Percentiles rank a stretch among this genome's conserved stretches.
Conservation (phyloP, 2,113 vertebrate species). For the Bathybates hornii region DNA sequence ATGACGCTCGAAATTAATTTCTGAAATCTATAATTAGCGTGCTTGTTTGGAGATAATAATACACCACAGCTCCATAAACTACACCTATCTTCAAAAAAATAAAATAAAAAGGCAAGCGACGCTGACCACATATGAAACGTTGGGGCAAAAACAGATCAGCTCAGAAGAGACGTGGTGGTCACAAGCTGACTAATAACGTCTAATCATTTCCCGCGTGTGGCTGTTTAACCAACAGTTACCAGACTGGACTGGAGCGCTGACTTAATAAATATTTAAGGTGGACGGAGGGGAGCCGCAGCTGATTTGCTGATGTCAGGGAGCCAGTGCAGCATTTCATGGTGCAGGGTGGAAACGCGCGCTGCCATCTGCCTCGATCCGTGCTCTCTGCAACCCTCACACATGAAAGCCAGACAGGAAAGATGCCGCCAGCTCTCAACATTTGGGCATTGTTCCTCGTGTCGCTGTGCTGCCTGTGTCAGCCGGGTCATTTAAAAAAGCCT, state of each 20-base stretch:
- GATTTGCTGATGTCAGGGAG: slow-evolving; percentile 87
- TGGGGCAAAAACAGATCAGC: background rate
- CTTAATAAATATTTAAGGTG: slow-evolving; percentile 75
- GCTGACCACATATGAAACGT: background rate
- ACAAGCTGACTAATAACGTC: background rate
- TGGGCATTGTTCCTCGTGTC: slow-evolving; percentile 48
- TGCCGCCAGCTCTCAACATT: slow-evolving; percentile 60
- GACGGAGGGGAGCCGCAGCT: slow-evolving; percentile 67
- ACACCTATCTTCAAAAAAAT: background rate
- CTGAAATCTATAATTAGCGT: background rate
- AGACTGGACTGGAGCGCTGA: background rate
- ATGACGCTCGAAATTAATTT: background rate
- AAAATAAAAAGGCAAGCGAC: background rate
- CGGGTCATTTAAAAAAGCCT: slow-evolving; percentile 65
- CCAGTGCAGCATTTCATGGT: slow-evolving; percentile 76
- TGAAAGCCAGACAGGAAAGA: slow-evolving; percentile 67
- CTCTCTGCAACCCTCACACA: slow-evolving; percentile 47
- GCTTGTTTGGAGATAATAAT: background rate
- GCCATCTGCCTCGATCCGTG: slow-evolving; percentile 40
- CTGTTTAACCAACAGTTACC: slow-evolving; percentile 42
- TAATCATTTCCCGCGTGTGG: background rate
- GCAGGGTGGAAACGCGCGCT: slow-evolving; percentile 65
- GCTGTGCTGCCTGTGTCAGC: slow-evolving; percentile 38
- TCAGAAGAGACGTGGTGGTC: background rate
- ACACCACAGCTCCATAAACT: background rate